phyloP scores from a whole-genome alignment of 2,888 invertebrate species.

The Cancer borealis region DNA sequence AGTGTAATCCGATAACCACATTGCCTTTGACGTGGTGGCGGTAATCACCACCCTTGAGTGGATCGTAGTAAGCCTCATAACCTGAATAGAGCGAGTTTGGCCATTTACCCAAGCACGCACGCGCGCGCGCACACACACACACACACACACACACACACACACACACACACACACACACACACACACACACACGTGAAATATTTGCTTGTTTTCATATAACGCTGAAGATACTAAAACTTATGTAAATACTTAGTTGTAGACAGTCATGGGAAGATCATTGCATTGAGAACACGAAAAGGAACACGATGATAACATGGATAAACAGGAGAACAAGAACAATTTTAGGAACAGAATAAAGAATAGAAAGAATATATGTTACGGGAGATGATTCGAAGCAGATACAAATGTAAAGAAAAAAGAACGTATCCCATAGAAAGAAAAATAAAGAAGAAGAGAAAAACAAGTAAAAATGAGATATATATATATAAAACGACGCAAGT shows the following conservation, averaged over 20 bases:
- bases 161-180: slow-evolving; percentile 7
- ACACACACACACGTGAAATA: neutral
- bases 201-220: neutral
- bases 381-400: no score
- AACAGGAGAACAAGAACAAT: no score
- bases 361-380: no score
- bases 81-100: no score
- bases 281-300: neutral
- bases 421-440: neutral
- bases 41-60: neutral
- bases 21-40: neutral
- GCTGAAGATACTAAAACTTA: neutral
- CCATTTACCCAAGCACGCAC: neutral
- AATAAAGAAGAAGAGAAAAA: no score
- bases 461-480: no score
- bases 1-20: neutral
- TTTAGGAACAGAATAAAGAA: no score
- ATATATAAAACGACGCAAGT: no score
- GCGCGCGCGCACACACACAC: no score
- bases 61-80: neutral
- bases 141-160: slow-evolving; percentile 10
- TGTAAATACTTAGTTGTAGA: neutral
- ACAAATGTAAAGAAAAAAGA: neutral
- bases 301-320: neutral
- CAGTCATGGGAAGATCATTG: neutral